Conservation (phyloP, 1,140 invertebrate species). For the Temnothorax curvispinosus region DNA sequence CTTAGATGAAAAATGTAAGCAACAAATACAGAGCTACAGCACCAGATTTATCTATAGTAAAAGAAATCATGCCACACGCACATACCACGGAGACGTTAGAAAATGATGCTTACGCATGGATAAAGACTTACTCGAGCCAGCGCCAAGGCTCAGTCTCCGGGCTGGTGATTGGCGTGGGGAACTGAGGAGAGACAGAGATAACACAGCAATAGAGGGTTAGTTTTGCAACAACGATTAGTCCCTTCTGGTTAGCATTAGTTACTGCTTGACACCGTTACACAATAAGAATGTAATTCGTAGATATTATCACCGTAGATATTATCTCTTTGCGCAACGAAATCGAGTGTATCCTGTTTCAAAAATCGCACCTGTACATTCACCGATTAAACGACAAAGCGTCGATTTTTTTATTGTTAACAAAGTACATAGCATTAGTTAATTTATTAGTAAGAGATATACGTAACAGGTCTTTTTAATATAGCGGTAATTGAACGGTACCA, state of each 20-base stretch:
- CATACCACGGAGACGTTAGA: constrained; percentile 68
- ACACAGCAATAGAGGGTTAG: constrained; percentile 84
- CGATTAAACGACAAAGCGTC: not conserved
- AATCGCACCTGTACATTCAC: not conserved
- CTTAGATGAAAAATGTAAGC: not conserved
- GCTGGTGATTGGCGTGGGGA: constrained; percentile 93
- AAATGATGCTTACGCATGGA: constrained; percentile 77
- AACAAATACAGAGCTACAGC: not conserved
- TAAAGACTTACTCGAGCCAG: constrained; percentile 92
- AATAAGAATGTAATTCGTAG: constrained; percentile 63
- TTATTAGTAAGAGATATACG: not conserved
- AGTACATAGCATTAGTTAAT: not conserved
- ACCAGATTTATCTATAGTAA: not conserved
- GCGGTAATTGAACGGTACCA: not conserved
- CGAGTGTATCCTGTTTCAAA: not conserved
- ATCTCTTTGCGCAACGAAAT: constrained; percentile 23
- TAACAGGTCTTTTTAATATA: not conserved
- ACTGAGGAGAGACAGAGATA: constrained; percentile 87
- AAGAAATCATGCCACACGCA: constrained; percentile 65
- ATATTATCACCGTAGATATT: constrained; percentile 26
- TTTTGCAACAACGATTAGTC: constrained; percentile 74
- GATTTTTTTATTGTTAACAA: constrained; percentile 5
- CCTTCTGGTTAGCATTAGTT: constrained; percentile 60
- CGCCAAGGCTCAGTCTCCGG: constrained; percentile 94
- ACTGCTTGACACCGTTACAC: constrained; percentile 61